Evolutionary conservation across 2,797 vertebrate species (phyloP).

Genomic region (Orientallactaga sibirica): DNA sequence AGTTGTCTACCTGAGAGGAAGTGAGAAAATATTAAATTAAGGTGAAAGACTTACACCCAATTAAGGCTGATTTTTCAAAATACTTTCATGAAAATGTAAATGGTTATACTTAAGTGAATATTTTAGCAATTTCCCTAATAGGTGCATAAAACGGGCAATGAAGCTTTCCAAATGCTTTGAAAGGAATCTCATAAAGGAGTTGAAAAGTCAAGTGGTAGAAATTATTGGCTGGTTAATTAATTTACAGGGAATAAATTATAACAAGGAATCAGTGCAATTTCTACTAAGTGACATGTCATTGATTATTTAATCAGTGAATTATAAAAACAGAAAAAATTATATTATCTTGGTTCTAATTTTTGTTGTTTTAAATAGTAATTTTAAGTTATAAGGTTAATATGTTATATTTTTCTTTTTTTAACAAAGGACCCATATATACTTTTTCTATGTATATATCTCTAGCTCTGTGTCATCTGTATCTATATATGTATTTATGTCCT

Average conservation of each 20-base stretch:
- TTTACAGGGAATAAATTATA: conserved; percentile 73
- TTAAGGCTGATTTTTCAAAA: conserved; percentile 72
- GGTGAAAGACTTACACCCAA: conserved; percentile 69
- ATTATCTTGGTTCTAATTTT: conserved; percentile 24
- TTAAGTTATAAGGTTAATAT: conserved; percentile 14
- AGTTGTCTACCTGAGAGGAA: conserved; percentile 76
- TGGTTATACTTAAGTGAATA: conserved; percentile 69
- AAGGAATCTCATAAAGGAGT: conserved; percentile 74
- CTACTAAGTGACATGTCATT: background rate
- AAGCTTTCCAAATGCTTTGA: conserved; percentile 73
- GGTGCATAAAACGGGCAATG: conserved; percentile 75
- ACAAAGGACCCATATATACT: background rate
- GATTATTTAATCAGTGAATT: conserved; percentile 51
- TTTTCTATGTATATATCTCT: background rate
- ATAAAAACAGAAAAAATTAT: conserved; percentile 17
- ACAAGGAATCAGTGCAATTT: conserved; percentile 57
- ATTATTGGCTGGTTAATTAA: conserved; percentile 79
- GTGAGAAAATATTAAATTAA: conserved; percentile 79
- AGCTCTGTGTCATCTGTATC: background rate
- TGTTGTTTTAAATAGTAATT: conserved; percentile 52
- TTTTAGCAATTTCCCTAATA: conserved; percentile 78
- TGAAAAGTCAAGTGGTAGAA: conserved; percentile 76
- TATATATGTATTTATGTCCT: background rate
- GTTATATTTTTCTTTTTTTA: background rate
- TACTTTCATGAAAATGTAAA: conserved; percentile 80